These are phyloP conservation scores for Adelphocoris suturalis DNA, from an alignment of 2,888 invertebrate genomes.

Conservation along the genomic window DNA sequence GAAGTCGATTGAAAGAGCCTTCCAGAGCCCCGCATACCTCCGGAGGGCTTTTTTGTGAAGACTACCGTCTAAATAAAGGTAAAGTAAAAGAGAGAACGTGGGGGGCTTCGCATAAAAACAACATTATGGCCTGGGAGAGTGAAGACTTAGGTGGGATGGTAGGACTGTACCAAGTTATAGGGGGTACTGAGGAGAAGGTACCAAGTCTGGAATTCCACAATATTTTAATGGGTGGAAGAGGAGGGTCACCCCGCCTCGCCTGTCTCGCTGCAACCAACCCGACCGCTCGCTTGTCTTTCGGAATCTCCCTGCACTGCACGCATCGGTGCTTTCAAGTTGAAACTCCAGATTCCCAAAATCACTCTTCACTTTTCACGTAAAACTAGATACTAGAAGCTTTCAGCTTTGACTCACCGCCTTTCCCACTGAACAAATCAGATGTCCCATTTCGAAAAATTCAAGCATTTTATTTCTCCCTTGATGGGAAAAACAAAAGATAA, in stretches of 20 bases:
- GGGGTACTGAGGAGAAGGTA: background rate
- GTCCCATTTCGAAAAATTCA: no score
- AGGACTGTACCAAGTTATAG: background rate
- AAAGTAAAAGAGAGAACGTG: conserved; percentile 32
- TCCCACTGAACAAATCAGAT: no score
- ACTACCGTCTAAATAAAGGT: conserved; percentile 42
- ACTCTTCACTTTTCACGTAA: no score
- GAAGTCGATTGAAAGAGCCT: conserved; percentile 14
- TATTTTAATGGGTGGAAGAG: conserved; percentile 29
- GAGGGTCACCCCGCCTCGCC: background rate
- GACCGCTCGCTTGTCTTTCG: background rate
- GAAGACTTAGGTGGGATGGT: background rate
- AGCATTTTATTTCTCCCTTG: no score
- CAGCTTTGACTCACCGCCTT: no score
- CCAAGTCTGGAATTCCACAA: conserved; percentile 45
- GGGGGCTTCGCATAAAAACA: conserved; percentile 32
- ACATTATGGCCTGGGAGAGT: conserved; percentile 22
- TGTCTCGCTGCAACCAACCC: background rate
- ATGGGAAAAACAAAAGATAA: no score
- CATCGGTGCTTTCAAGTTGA: background rate
- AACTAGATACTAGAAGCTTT: no score
- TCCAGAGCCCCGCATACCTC: background rate
- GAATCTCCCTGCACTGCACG: conserved; percentile 26
- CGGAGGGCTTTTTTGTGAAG: background rate
- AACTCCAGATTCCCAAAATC: no score